Percentiles rank a stretch among this genome's conserved stretches.
phyloP scores from a whole-genome alignment of 2,113 vertebrate genomes.

The Phrynocephalus versicolor region DNA sequence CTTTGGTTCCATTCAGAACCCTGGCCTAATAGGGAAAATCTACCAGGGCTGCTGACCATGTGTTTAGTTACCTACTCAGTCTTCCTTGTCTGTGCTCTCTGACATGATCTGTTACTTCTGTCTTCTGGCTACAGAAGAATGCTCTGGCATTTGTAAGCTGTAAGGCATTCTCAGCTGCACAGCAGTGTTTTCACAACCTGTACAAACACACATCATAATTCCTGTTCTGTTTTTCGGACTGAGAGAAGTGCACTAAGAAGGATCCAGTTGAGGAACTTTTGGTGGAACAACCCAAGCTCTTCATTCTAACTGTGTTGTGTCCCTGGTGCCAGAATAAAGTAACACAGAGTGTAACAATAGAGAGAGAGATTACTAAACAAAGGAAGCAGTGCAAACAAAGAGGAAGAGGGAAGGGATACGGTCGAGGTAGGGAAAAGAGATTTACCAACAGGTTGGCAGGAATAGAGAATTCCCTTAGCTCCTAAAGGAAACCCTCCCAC shows the following conservation, averaged over 20 bases:
- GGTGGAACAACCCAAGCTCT: background rate
- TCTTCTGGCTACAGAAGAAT: background rate
- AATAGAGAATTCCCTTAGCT: no score
- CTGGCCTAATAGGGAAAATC: background rate
- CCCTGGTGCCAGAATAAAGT: background rate
- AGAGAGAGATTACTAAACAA: background rate
- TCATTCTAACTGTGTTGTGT: background rate
- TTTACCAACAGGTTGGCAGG: background rate
- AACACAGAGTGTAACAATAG: no score
- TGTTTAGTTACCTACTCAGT: background rate
- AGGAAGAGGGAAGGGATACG: background rate
- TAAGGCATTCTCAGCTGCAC: background rate
- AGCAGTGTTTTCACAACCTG: background rate
- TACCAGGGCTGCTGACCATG: background rate
- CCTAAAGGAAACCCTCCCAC: no score
- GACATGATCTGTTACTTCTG: background rate
- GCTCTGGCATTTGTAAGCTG: background rate
- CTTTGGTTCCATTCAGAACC: background rate
- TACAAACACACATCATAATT: constrained; percentile 5
- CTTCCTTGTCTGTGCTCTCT: background rate
- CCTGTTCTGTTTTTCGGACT: background rate
- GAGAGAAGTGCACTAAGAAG: background rate
- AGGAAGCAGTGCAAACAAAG: no score
- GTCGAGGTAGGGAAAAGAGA: background rate
- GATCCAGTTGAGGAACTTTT: background rate